Percentiles rank a stretch among this genome's conserved stretches.
Evolutionary conservation across 2,888 invertebrate species (phyloP).

Genomic region (Bellardia pandia): DNA sequence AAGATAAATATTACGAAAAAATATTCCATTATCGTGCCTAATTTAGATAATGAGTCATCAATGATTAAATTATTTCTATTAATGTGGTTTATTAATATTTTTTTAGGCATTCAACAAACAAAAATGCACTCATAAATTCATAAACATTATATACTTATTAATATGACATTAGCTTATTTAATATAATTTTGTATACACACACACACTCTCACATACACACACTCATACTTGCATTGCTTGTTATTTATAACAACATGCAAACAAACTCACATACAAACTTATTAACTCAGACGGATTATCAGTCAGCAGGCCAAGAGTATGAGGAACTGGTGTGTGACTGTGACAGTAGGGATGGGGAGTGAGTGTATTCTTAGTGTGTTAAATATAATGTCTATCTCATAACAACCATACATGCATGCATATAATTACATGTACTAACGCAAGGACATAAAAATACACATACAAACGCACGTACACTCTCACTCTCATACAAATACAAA

Average conservation of each 20-base stretch:
- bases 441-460: neutral
- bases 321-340: neutral
- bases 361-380: conserved; percentile 13
- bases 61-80: conserved; percentile 36
- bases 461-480: neutral
- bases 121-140: conserved; percentile 18
- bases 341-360: neutral
- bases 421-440: neutral
- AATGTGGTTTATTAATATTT: conserved; percentile 46
- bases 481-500: neutral
- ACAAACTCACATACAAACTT: neutral
- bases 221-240: no score
- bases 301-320: neutral
- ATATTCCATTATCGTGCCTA: neutral
- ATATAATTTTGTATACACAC: conserved; percentile 31
- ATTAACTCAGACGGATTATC: neutral
- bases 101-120: conserved; percentile 23
- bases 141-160: conserved; percentile 46
- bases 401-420: conserved; percentile 15
- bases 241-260: neutral
- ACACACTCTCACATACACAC: neutral
- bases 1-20: neutral
- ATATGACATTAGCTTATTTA: conserved; percentile 46
- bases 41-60: conserved; percentile 1
- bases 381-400: conserved; percentile 46